phyloP scores from a whole-genome alignment of 2,113 vertebrate species.

The Chinchilla lanigera region DNA sequence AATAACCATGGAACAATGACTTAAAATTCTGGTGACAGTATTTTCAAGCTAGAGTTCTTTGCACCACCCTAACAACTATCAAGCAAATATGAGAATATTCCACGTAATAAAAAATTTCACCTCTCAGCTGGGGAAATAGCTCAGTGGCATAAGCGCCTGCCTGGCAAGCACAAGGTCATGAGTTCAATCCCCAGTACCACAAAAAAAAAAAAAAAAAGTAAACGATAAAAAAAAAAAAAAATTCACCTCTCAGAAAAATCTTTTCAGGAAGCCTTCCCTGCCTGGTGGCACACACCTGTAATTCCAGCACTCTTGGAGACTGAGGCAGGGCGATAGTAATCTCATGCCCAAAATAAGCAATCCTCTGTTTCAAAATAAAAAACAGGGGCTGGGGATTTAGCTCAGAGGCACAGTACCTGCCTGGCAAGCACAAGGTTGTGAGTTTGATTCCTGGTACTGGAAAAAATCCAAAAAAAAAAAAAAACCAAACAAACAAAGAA shows the following conservation, averaged over 20 bases:
- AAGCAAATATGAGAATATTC: background rate
- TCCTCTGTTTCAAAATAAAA: background rate
- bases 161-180: too few relatives aligned
- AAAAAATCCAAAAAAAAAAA: too few relatives aligned
- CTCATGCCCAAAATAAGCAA: background rate
- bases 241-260: background rate
- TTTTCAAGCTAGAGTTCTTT: conserved; percentile 27
- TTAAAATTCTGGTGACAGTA: background rate
- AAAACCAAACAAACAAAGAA: too few relatives aligned
- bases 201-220: background rate
- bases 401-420: too few relatives aligned
- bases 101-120: background rate
- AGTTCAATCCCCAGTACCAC: too few relatives aligned
- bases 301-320: background rate
- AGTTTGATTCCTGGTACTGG: too few relatives aligned
- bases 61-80: background rate
- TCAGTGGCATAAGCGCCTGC: too few relatives aligned
- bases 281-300: background rate
- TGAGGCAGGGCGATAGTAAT: background rate
- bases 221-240: background rate
- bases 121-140: background rate
- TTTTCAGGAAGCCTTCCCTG: background rate
- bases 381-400: too few relatives aligned
- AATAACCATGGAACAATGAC: background rate
- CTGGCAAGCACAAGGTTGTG: too few relatives aligned